These are phyloP conservation scores for Machimus atricapillus DNA, from an alignment of 2,888 invertebrate species.

Conservation along the genomic window DNA sequence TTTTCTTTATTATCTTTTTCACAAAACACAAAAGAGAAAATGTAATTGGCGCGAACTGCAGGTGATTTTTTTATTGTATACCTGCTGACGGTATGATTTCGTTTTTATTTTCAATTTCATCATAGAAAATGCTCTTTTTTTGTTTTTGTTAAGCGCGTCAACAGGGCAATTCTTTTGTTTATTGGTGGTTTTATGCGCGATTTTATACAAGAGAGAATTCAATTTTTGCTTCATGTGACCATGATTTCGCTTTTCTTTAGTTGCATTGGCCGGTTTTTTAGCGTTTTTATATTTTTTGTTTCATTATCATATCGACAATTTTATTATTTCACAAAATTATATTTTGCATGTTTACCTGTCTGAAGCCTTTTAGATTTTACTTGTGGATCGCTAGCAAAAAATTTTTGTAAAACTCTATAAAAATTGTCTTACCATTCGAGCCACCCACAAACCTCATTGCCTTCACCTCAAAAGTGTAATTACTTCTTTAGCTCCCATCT, in stretches of 20 bases:
- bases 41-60: neutral
- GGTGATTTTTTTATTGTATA: neutral
- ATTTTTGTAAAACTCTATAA: neutral
- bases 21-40: slow-evolving; percentile 8
- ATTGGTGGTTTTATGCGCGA: neutral
- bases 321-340: neutral
- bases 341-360: neutral
- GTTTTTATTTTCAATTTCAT: slow-evolving; percentile 7
- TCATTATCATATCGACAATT: neutral
- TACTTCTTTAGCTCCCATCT: neutral
- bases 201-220: neutral
- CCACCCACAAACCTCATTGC: neutral
- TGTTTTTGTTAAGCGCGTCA: neutral
- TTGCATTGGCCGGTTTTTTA: neutral
- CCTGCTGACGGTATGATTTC: neutral
- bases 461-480: neutral
- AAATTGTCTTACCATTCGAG: neutral
- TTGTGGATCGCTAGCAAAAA: neutral
- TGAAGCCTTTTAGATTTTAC: neutral
- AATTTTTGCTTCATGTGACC: neutral
- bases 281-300: neutral
- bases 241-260: slow-evolving; percentile 10
- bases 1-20: neutral
- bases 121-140: neutral
- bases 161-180: slow-evolving; percentile 4